These are phyloP conservation scores for Leptatherina wallacei DNA, from an alignment of 2,797 vertebrate genomes.

Conservation along the genomic window DNA sequence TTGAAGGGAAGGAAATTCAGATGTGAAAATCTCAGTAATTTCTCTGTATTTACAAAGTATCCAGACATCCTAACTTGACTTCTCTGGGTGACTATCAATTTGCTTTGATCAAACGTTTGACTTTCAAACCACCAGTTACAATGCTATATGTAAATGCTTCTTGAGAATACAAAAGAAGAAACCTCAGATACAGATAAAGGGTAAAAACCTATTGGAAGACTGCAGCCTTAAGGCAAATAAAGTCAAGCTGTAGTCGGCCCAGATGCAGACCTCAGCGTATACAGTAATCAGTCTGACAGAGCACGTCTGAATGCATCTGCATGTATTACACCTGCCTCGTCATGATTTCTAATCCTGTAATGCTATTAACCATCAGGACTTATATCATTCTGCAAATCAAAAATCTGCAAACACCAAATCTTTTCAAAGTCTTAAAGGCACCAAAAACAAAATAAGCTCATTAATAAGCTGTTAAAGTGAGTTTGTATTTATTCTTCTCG, in stretches of 20 bases:
- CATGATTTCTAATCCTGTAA: too few relatives aligned
- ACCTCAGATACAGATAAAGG: not conserved
- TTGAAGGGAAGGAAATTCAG: too few relatives aligned
- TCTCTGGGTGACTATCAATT: not conserved
- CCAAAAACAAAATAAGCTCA: too few relatives aligned
- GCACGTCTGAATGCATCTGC: not conserved
- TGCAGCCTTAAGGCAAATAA: conserved; percentile 6
- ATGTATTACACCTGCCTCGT: too few relatives aligned
- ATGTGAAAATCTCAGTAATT: not conserved
- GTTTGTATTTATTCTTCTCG: too few relatives aligned
- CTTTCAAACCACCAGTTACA: too few relatives aligned
- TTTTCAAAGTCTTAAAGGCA: not conserved
- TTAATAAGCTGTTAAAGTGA: too few relatives aligned
- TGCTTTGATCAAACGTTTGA: not conserved
- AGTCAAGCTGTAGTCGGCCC: conserved; percentile 7
- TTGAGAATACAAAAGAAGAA: not conserved
- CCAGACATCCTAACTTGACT: not conserved
- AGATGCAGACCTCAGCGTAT: not conserved
- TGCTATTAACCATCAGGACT: not conserved
- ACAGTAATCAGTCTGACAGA: not conserved
- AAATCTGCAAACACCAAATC: not conserved
- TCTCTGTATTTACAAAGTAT: not conserved
- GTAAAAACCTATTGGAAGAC: not conserved
- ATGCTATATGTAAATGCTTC: too few relatives aligned
- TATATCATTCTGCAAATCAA: conserved; percentile 1